Percentiles rank a stretch among this genome's conserved stretches.
Evolutionary conservation across 2,113 vertebrate genomes (phyloP).

Genomic region (Puffinus mauretanicus): DNA sequence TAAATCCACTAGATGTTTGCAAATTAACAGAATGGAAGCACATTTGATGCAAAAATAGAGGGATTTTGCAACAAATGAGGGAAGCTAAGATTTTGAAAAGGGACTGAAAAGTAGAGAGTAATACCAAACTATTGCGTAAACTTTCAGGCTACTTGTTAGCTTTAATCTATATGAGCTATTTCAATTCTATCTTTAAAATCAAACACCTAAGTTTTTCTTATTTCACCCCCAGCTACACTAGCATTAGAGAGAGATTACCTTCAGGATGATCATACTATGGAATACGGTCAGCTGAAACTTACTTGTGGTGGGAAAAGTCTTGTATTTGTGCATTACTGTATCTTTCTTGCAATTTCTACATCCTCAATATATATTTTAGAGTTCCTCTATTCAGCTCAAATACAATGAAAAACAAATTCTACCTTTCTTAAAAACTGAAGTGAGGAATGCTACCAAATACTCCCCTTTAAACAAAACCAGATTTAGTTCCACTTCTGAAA

Average conservation of each 20-base stretch:
- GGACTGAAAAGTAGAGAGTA: neutral
- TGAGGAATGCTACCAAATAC: neutral
- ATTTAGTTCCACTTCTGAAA: neutral
- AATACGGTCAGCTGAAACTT: neutral
- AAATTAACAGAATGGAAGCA: neutral
- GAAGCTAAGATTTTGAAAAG: neutral
- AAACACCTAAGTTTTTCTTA: neutral
- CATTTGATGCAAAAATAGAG: neutral
- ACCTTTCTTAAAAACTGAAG: neutral
- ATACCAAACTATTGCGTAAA: fast-evolving
- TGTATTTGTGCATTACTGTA: neutral
- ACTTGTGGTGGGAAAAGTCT: neutral
- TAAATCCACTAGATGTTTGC: neutral
- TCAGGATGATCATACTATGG: neutral
- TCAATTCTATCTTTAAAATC: neutral
- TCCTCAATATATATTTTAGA: neutral
- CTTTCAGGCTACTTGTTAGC: neutral
- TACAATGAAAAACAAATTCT: neutral
- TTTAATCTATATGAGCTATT: neutral
- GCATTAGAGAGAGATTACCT: neutral
- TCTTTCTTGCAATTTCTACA: neutral
- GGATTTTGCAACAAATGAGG: neutral
- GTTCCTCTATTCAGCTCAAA: neutral
- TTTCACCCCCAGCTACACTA: neutral
- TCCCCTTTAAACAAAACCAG: neutral